Base-by-base conservation (phyloP, 1,140 invertebrate genomes). In the Drosophila tropicalis region DNA sequence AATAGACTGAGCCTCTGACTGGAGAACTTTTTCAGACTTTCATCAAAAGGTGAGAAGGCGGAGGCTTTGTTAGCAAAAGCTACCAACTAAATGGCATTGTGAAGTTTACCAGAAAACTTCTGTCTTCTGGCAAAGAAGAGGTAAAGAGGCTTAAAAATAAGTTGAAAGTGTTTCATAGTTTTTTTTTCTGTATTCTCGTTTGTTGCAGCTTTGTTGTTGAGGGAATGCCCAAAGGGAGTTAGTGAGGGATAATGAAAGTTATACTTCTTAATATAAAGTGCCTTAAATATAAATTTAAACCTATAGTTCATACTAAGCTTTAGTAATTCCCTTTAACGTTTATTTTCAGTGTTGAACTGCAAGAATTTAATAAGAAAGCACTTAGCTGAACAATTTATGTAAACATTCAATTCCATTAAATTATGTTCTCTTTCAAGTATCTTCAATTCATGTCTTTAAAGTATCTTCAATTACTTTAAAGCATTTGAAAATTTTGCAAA, bases 41-140 rank as follows among this genome's bases (percentile, higher is more conserved):
- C 12, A 15, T 47, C 15, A 19, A 47, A 47, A 47, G 44, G 44
- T 47, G 44, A 47, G 44, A 47, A 47, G 19, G 15, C 15, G 15
- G 17, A 47, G 15, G n/a, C 29, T 29, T 29, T 29, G n/a, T 44
- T 44, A 44, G n/a, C n/a, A 44, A 44, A 44, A 51, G 9, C n/a
- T 22, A 51, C 9, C 17, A 12, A 22, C 17, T 10, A 12, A 51
- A 51, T 51, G 44, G 44, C 44, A 51, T 51, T 51, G 17, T 51
- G 17, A 51, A 51, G 44, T 51, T 51, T 22, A 51, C 44, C 17
- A 51, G 12, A 51, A 51, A 51, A 51, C 44, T 51, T 51, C 17
- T 22, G 17, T 51, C 44, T 22, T 12, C 4, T 51, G 44, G 44
- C 17, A 19, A 47, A 47, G 29, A 29, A 47, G 29, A 29, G 29